Evolutionary conservation across 2,113 vertebrate species (phyloP), one percentile per base, ranked within the genome.

Genomic region (Microcebus jonahi): DNA sequence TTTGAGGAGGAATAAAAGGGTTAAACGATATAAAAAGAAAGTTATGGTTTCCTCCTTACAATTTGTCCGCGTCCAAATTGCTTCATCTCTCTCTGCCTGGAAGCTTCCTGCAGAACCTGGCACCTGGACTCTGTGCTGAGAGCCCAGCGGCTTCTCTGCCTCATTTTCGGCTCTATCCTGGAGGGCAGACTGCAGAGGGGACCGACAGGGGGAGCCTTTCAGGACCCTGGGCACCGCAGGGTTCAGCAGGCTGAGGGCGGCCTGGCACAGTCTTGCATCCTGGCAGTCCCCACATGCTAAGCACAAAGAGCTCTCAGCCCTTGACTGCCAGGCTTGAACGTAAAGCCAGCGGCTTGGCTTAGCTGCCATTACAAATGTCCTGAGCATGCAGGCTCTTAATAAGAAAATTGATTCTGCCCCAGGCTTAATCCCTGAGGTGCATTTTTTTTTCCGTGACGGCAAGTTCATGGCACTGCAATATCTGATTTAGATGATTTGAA

Each of bases 361-460:
- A 48, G 71, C 61, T 95, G 88, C 93, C 45, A 50, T 94, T 96
- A 92, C 34, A 31, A 80, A 48, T 0, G 21, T 95, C 79, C 89
- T 91, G 50, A 96, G 34, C 77, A 20, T 21, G 53, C 14, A 29
- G 59, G 79, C n/a, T 98, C 92, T 95, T 97, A 95, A 96, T 89
- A 97, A 86, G 73, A 98, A 97, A 97, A 98, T 97, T 90, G 98
- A 98, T 97, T 98, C 95, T 53, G 95, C 94, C 84, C 61, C 42
- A 59, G 96, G 94, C 94, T 95, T 88, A 77, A 92, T 97, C 95
- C 81, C 91, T 11, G 6, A 89, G 95, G 68, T 92, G 25, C 53
- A 59, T 96, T 97, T 97, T 45, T 93, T 91, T 85, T 13, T 81
- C 97, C 84, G 86, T 18, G 88, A 95, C 76, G 96, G 79, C 31